Conservation (phyloP, 2,797 vertebrate genomes). For the Halcyon smyrnensis region DNA sequence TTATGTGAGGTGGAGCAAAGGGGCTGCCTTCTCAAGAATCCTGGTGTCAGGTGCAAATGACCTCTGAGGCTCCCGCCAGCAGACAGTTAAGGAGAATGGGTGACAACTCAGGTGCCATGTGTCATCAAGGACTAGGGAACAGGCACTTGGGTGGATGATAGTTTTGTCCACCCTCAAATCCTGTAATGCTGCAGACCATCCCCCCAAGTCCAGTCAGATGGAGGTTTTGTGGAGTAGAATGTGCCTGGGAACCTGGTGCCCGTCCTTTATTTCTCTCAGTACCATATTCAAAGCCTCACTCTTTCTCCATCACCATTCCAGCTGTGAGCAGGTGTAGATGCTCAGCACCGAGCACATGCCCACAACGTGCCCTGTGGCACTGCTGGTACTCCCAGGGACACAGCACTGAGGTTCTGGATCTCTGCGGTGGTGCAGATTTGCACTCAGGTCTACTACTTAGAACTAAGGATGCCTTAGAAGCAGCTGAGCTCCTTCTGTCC, state of each 20-base stretch:
- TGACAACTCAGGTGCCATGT: fast-evolving
- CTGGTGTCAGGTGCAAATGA: background rate
- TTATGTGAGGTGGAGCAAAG: background rate
- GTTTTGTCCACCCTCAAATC: background rate
- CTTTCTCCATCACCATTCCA: background rate
- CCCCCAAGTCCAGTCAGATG: background rate
- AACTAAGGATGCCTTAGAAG: background rate
- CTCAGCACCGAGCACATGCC: background rate
- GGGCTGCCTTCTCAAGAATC: background rate
- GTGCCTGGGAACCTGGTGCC: background rate
- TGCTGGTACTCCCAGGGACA: background rate
- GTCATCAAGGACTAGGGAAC: background rate
- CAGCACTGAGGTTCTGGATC: background rate
- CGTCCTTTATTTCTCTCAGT: background rate
- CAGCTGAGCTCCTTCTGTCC: background rate
- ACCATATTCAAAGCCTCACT: background rate
- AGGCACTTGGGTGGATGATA: background rate
- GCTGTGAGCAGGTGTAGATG: background rate
- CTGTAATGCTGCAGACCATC: background rate
- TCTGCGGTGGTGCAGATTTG: fast-evolving
- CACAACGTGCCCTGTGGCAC: fast-evolving
- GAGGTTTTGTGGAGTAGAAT: background rate
- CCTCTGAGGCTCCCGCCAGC: background rate
- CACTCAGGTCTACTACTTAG: background rate
- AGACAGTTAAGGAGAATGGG: background rate